These are phyloP conservation scores for Cheilosia vernalis DNA, from an alignment of 2,888 invertebrate genomes.

Conservation along the genomic window DNA sequence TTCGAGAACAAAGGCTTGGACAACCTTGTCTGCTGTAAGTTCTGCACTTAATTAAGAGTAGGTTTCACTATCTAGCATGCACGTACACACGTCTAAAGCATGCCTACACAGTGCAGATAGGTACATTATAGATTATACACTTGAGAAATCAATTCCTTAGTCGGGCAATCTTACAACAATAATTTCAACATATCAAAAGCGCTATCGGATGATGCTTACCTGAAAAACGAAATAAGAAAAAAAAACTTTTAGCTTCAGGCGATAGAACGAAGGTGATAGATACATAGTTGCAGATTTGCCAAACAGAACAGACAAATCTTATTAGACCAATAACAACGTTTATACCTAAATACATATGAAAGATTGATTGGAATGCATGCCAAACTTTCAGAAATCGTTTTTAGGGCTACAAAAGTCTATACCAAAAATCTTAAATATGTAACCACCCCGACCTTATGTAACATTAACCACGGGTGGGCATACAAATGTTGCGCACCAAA, in stretches of 20 bases:
- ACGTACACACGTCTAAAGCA: too few species aligned
- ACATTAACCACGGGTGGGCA: constrained; percentile 47
- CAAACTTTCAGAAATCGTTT: constrained; percentile 4
- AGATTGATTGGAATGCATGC: constrained; percentile 17
- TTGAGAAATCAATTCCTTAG: too few species aligned
- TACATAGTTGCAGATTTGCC: background rate
- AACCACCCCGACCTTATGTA: constrained; percentile 68
- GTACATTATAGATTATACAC: too few species aligned
- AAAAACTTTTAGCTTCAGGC: background rate
- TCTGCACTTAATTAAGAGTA: too few species aligned
- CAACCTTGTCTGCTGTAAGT: too few species aligned
- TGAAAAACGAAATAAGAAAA: background rate
- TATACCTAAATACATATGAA: too few species aligned
- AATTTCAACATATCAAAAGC: background rate
- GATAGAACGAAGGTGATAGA: background rate
- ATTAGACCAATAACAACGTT: background rate
- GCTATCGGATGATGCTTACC: background rate
- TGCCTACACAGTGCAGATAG: too few species aligned
- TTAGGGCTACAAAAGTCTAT: background rate
- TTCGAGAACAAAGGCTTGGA: too few species aligned
- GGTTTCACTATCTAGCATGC: too few species aligned
- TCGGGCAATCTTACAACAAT: background rate
- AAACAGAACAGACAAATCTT: constrained; percentile 26
- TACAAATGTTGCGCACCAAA: constrained; percentile 59
- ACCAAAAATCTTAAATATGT: background rate